phyloP scores from a whole-genome alignment of 2,797 vertebrate species.

The Epinephelus coioides region DNA sequence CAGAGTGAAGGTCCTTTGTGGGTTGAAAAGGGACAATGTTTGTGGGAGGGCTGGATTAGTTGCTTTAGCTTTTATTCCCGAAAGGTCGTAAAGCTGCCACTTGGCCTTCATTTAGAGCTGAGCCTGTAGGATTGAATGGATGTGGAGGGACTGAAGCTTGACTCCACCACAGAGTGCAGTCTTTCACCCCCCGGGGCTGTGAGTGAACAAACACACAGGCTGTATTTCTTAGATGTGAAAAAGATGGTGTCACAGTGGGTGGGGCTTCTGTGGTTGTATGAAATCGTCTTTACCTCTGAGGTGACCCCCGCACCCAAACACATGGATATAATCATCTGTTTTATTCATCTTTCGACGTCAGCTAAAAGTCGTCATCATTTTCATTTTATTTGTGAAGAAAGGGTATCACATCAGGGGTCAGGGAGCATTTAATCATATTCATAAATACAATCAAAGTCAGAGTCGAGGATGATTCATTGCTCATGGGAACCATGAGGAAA shows the following conservation, averaged over 20 bases:
- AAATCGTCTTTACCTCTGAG: constrained; percentile 14
- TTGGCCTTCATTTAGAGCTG: constrained; percentile 61
- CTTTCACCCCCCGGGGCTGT: constrained; percentile 38
- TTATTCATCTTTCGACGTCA: constrained; percentile 23
- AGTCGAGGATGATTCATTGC: constrained; percentile 38
- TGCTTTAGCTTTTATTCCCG: constrained; percentile 73
- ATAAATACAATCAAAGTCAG: constrained; percentile 27
- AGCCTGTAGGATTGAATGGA: constrained; percentile 51
- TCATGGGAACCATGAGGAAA: constrained; percentile 42
- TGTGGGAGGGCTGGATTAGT: constrained; percentile 76
- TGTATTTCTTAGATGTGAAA: constrained; percentile 49
- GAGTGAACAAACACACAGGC: constrained; percentile 25
- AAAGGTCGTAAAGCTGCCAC: constrained; percentile 83
- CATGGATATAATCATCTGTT: constrained; percentile 34
- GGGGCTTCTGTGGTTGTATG: constrained; percentile 36
- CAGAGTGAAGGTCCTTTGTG: constrained; percentile 45
- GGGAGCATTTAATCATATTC: constrained; percentile 30
- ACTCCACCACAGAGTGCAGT: constrained; percentile 10
- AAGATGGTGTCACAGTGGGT: constrained; percentile 13
- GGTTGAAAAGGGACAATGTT: constrained; percentile 59
- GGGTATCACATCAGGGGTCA: constrained; percentile 15
- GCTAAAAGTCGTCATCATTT: constrained; percentile 30
- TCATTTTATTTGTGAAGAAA: constrained; percentile 41
- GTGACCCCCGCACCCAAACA: constrained; percentile 31
- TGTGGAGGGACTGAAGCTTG: constrained; percentile 49